A percentile compares a stretch with the other conserved stretches of the same genome.
Conservation (phyloP, 2,797 vertebrate species). For the Thunnus albacares region DNA sequence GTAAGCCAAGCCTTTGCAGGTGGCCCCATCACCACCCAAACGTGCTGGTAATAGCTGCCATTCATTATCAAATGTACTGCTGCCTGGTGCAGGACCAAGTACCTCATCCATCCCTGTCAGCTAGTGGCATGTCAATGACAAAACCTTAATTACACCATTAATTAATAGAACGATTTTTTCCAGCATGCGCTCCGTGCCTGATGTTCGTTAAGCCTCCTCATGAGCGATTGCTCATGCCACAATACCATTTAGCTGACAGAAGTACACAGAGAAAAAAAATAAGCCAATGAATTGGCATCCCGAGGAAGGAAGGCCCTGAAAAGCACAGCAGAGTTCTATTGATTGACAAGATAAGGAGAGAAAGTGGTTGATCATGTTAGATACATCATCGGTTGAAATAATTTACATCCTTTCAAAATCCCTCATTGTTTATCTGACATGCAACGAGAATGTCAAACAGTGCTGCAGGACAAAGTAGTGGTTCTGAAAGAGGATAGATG, state of each 20-base stretch:
- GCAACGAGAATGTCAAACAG: constrained; percentile 55
- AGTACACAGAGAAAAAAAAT: constrained; percentile 69
- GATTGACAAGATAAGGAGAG: constrained; percentile 73
- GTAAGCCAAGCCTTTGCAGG: constrained; percentile 89
- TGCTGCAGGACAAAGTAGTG: constrained; percentile 32
- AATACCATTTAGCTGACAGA: constrained; percentile 77
- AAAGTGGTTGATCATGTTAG: constrained; percentile 70
- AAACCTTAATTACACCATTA: constrained; percentile 99
- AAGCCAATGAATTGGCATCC: constrained; percentile 69
- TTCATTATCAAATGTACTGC: constrained; percentile 91
- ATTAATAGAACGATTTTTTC: constrained; percentile 98
- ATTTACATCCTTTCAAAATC: constrained; percentile 66
- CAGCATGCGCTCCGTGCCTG: constrained; percentile 90
- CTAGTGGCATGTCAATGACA: constrained; percentile 97
- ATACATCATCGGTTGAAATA: constrained; percentile 66
- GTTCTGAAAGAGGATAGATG: constrained; percentile 26
- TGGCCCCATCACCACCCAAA: constrained; percentile 93
- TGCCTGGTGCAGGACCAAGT: constrained; percentile 88
- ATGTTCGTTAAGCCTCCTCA: constrained; percentile 92
- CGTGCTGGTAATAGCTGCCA: constrained; percentile 95
- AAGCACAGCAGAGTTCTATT: constrained; percentile 65
- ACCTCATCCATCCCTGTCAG: constrained; percentile 97
- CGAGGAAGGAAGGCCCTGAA: constrained; percentile 56
- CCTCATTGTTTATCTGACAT: constrained; percentile 54
- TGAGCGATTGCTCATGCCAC: constrained; percentile 89